phyloP scores from a whole-genome alignment of 2,888 invertebrate genomes.

The Sceliomorpha sp. region DNA sequence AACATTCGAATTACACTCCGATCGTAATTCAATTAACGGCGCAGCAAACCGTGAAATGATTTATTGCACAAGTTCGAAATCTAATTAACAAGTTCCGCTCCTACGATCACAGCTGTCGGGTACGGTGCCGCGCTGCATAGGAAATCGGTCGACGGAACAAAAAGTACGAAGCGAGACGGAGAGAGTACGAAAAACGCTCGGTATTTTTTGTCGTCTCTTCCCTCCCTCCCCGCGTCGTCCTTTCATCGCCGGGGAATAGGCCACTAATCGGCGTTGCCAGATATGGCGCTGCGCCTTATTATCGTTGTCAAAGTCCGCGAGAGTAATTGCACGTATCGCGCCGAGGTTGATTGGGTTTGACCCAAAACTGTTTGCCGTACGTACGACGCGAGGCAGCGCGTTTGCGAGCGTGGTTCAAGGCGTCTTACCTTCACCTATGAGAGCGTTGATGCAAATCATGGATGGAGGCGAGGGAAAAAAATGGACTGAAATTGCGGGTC shows the following conservation, averaged over 20 bases:
- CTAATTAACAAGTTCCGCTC: conserved; percentile 20
- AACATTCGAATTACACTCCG: no score
- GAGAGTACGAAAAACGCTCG: neutral
- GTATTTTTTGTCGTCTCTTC: neutral
- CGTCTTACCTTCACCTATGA: no score
- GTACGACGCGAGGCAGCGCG: no score
- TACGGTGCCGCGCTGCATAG: conserved; percentile 2
- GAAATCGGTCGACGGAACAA: neutral
- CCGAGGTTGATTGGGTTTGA: conserved; percentile 57
- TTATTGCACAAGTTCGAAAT: conserved; percentile 31
- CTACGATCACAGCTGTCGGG: no score
- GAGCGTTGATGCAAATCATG: no score
- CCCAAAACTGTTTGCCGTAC: no score
- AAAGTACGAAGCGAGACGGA: conserved; percentile 5
- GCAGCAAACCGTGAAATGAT: conserved; percentile 29
- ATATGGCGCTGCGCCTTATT: conserved; percentile 51
- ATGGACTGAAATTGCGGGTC: no score
- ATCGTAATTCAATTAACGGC: conserved; percentile 39
- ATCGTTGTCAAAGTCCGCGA: conserved; percentile 51
- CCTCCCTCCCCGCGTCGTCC: conserved; percentile 8
- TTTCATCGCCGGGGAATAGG: conserved; percentile 36
- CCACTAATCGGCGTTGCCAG: conserved; percentile 38
- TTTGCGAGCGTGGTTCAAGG: no score
- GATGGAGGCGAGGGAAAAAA: no score
- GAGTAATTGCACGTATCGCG: conserved; percentile 62